Percentiles rank a stretch among this genome's conserved stretches.
Conservation (phyloP, 1,140 invertebrate species). For the Drosophila tristis region DNA sequence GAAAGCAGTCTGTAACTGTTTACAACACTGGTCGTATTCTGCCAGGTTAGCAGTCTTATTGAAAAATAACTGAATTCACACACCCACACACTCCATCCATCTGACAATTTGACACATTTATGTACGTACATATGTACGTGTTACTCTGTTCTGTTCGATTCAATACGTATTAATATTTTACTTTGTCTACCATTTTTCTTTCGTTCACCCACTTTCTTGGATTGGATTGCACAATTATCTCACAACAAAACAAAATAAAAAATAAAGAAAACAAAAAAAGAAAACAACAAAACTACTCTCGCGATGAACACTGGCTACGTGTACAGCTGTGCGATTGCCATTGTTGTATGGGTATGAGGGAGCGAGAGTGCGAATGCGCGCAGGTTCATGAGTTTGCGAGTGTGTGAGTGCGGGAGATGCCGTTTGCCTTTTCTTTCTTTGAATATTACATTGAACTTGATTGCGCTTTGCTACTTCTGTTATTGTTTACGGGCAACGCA, state of each 20-base stretch:
- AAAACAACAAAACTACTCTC: slow-evolving; percentile 43
- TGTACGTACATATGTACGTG: background rate
- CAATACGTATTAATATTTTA: slow-evolving; percentile 41
- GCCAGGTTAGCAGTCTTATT: slow-evolving; percentile 19
- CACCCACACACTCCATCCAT: background rate
- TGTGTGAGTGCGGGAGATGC: slow-evolving; percentile 38
- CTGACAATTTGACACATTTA: background rate
- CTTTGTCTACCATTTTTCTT: slow-evolving; percentile 18
- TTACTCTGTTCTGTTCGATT: too few relatives aligned
- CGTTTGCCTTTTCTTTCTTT: slow-evolving; percentile 45
- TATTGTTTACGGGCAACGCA: slow-evolving; percentile 35
- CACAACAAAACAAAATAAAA: slow-evolving; percentile 32
- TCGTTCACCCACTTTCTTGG: slow-evolving; percentile 15
- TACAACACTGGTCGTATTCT: slow-evolving; percentile 45
- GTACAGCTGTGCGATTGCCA: slow-evolving; percentile 64
- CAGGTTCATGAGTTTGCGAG: slow-evolving; percentile 13
- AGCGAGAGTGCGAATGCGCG: slow-evolving; percentile 53
- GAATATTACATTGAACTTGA: slow-evolving; percentile 75
- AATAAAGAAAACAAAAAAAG: slow-evolving; percentile 44
- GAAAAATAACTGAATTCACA: slow-evolving; percentile 17
- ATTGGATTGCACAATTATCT: slow-evolving; percentile 67
- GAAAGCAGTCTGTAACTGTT: slow-evolving; percentile 22
- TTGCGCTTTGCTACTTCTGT: slow-evolving; percentile 40
- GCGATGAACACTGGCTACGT: slow-evolving; percentile 62
- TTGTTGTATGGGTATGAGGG: slow-evolving; percentile 25